These are phyloP conservation scores for Drepana arcuata DNA, from an alignment of 1,140 invertebrate species.

Conservation along the genomic window DNA sequence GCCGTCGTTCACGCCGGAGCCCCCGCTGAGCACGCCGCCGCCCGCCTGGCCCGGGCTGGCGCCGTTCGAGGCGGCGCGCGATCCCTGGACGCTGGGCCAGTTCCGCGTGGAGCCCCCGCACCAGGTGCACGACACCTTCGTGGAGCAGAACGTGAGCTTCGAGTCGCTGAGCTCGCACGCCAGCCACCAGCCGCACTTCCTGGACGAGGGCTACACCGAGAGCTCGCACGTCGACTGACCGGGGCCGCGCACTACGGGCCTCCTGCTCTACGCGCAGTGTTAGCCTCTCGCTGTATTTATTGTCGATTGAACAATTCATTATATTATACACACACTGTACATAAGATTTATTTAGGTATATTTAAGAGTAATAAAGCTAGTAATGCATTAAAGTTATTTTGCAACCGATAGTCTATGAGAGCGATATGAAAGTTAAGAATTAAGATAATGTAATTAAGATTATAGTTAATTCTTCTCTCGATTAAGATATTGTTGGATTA, in stretches of 20 bases:
- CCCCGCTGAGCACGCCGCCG: slow-evolving; percentile 35
- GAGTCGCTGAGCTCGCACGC: slow-evolving; percentile 40
- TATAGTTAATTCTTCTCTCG: slow-evolving; percentile 34
- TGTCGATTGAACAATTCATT: slow-evolving; percentile 53
- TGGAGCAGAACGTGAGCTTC: slow-evolving; percentile 48
- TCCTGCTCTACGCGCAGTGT: slow-evolving; percentile 9
- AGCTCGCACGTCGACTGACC: slow-evolving; percentile 54
- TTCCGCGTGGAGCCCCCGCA: slow-evolving; percentile 48
- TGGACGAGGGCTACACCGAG: slow-evolving; percentile 51
- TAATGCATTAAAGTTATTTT: slow-evolving; percentile 61
- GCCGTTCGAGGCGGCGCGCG: slow-evolving; percentile 31
- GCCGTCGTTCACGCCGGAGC: slow-evolving; percentile 12
- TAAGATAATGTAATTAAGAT: slow-evolving; percentile 37
- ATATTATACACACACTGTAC: slow-evolving; percentile 59
- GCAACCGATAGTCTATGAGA: slow-evolving; percentile 48
- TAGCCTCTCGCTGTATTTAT: slow-evolving; percentile 36
- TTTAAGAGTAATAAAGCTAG: slow-evolving; percentile 59
- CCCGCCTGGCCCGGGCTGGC: slow-evolving; percentile 32
- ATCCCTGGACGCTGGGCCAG: slow-evolving; percentile 51
- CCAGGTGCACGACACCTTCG: slow-evolving; percentile 45
- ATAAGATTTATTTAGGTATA: slow-evolving; percentile 64
- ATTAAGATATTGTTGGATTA: slow-evolving; percentile 42
- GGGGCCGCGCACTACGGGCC: slow-evolving; percentile 1
- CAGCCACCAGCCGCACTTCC: slow-evolving; percentile 31
- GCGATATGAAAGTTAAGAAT: slow-evolving; percentile 24